Conservation (phyloP, 2,797 vertebrate species). For the Sebastiscus tertius region DNA sequence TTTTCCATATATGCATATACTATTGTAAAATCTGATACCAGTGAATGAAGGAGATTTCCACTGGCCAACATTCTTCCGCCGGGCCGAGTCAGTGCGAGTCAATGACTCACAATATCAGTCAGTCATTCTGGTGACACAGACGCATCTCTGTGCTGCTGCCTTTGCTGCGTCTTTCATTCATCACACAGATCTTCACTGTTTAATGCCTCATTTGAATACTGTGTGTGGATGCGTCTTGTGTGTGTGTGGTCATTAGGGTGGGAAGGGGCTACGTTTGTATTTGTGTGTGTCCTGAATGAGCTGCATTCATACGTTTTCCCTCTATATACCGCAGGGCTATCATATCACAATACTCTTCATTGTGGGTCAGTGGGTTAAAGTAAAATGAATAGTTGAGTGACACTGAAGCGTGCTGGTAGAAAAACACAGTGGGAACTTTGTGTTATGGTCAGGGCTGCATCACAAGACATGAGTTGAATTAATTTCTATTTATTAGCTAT, state of each 20-base stretch:
- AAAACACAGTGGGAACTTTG: constrained; percentile 26
- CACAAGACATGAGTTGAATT: background rate
- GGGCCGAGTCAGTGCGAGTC: constrained; percentile 15
- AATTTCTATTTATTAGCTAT: background rate
- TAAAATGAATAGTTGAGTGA: constrained; percentile 26
- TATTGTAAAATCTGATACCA: background rate
- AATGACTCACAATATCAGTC: constrained; percentile 46
- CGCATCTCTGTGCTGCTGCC: constrained; percentile 44
- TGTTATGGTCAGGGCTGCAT: background rate
- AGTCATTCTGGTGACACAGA: constrained; percentile 44
- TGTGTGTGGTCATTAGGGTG: constrained; percentile 8
- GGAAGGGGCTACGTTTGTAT: background rate
- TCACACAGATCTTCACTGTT: constrained; percentile 50
- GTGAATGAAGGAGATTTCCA: constrained; percentile 22
- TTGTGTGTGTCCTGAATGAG: constrained; percentile 43
- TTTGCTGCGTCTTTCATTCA: constrained; percentile 36
- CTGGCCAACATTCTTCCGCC: background rate
- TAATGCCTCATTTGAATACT: constrained; percentile 24
- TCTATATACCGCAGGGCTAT: constrained; percentile 36
- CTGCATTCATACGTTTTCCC: constrained; percentile 40
- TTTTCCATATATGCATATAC: background rate
- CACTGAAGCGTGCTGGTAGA: background rate
- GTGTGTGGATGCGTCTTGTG: constrained; percentile 12
- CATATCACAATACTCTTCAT: constrained; percentile 57
- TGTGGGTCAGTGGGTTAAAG: constrained; percentile 64